Evolutionary conservation across 2,113 vertebrate genomes (phyloP).

Genomic region (Beaufortia kweichowensis): DNA sequence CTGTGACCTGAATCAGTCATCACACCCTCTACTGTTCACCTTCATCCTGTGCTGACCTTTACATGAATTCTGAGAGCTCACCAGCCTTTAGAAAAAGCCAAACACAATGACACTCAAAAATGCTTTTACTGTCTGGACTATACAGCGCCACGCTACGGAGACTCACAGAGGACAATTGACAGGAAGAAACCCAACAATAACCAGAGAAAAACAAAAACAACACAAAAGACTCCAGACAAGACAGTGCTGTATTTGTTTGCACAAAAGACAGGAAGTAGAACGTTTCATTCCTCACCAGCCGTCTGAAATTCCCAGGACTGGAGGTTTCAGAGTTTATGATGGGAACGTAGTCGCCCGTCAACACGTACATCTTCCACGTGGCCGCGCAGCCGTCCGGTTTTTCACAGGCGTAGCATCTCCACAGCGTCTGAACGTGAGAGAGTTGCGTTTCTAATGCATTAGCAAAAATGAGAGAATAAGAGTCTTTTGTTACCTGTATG

Average conservation of each 20-base stretch:
- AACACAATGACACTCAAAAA: conserved; percentile 21
- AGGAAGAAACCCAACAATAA: conserved; percentile 44
- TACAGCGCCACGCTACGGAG: conserved; percentile 35
- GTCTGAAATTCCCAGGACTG: conserved; percentile 73
- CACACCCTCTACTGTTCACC: conserved; percentile 35
- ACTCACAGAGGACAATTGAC: conserved; percentile 23
- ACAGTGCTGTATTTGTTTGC: neutral
- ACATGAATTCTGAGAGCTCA: conserved; percentile 18
- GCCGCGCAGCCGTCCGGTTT: conserved; percentile 76
- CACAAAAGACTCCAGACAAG: conserved; percentile 15
- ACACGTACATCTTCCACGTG: conserved; percentile 87
- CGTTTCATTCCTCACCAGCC: conserved; percentile 71
- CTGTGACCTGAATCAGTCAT: neutral
- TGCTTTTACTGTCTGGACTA: conserved; percentile 6
- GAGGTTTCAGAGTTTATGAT: conserved; percentile 65
- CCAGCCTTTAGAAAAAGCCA: conserved; percentile 2
- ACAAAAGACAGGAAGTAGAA: neutral
- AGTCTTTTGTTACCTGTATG: conserved; percentile 77
- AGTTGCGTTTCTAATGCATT: neutral
- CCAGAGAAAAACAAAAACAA: conserved; percentile 1
- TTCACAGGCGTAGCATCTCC: conserved; percentile 87
- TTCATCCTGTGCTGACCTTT: conserved; percentile 11
- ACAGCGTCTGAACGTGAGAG: conserved; percentile 76
- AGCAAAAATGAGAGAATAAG: neutral
- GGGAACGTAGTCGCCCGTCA: conserved; percentile 64